Base-by-base conservation (phyloP, 2,797 vertebrate species). In the Malurus leucopterus region DNA sequence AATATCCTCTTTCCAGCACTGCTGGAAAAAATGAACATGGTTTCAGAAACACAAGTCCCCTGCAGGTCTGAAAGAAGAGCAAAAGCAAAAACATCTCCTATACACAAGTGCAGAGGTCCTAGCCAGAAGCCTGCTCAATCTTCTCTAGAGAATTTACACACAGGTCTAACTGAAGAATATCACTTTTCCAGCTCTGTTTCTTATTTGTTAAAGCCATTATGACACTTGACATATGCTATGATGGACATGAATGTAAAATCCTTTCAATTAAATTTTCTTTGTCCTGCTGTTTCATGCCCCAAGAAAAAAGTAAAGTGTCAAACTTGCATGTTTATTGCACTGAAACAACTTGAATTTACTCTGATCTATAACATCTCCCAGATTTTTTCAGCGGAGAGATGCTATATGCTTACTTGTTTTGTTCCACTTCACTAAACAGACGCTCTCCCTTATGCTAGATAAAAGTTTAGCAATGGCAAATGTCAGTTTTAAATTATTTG, bases 401-500 rank as follows among this genome's bases (percentile, higher is more conserved):
- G 51, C 65, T 91, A 91, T 63, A 83, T 49, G 63, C 70, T 63
- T 90, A 81, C 78, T 91, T 88, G 82, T 59, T 92, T 90, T 89
- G 77, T 84, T 91, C 67, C 67, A 70, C 53, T 83, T 87, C 76
- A 72, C 90, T 85, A 83, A 85, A 78, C 89, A 91, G 90, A 94
- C 87, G 92, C 32, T 73, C 63, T 86, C 76, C 84, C 91, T 93
- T 91, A 81, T 84, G 76, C 55, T 90, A 78, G 69, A 90, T 61
- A 72, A 78, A 95, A 94, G 86, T 87, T 92, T 78, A 90, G 82
- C 89, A 76, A 91, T 73, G 89, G 76, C 93, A 93, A 92, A 92
- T 76, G 84, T 89, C 89, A 90, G 73, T 75, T 88, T 85, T 64
- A 89, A 86, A 80, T 81, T 4, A 90, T 90, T 65, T 86, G 41